Conservation (phyloP, 2,888 invertebrate genomes). For the Teleiodes luculella region DNA sequence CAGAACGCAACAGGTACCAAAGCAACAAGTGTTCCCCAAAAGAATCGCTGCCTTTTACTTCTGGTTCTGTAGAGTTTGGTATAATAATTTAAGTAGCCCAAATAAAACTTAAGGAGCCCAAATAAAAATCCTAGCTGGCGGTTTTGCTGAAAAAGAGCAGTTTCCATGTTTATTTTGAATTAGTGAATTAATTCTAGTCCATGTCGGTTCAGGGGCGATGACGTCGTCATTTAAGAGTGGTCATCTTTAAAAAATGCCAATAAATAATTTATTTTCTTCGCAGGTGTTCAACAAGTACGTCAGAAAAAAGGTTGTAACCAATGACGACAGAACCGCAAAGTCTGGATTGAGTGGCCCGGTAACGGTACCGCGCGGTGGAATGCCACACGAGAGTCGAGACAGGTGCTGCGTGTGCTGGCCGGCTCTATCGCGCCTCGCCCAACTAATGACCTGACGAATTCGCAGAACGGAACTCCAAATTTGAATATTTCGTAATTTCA, state of each 20-base stretch:
- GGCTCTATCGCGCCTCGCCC: slow-evolving; percentile 18
- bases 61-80: not conserved
- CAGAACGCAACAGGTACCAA: not conserved
- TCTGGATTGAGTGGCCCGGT: slow-evolving; percentile 16
- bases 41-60: not conserved
- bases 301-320: not conserved
- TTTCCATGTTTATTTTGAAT: too few relatives aligned
- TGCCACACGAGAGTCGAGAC: slow-evolving; percentile 28
- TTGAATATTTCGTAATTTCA: not conserved
- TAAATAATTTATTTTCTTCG: too few relatives aligned
- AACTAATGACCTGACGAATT: not conserved
- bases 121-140: too few relatives aligned
- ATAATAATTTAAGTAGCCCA: too few relatives aligned
- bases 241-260: too few relatives aligned
- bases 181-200: too few relatives aligned
- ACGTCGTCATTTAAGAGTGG: too few relatives aligned
- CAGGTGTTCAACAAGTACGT: too few relatives aligned
- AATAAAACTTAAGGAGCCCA: too few relatives aligned
- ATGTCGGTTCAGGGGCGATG: too few relatives aligned
- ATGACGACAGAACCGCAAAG: not conserved
- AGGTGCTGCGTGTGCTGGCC: slow-evolving; percentile 37
- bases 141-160: too few relatives aligned
- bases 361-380: slow-evolving; percentile 35
- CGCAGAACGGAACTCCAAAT: not conserved
- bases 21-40: not conserved